Percentiles rank a stretch among this genome's conserved stretches.
Evolutionary conservation across 1,140 invertebrate genomes (phyloP).

Genomic region (Episyrphus balteatus): DNA sequence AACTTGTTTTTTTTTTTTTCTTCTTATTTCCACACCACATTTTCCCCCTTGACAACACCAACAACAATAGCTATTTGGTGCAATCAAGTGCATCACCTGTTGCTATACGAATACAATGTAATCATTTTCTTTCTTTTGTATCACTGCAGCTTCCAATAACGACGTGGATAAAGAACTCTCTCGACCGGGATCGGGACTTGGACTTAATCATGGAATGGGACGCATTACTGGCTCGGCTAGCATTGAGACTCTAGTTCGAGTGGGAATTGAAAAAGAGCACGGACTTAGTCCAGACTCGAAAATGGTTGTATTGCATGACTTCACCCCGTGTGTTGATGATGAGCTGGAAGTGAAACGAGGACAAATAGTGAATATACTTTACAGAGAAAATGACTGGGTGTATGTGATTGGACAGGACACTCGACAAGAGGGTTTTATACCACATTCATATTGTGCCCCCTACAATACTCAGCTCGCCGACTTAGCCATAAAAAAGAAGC

Average conservation of each 20-base stretch:
- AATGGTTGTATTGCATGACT: slow-evolving; percentile 91
- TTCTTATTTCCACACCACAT: slow-evolving; percentile 4
- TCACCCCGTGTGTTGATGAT: slow-evolving; percentile 89
- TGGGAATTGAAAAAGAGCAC: slow-evolving; percentile 90
- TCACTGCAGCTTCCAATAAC: slow-evolving; percentile 43
- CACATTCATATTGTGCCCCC: slow-evolving; percentile 83
- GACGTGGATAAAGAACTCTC: slow-evolving; percentile 65
- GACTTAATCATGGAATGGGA: slow-evolving; percentile 48
- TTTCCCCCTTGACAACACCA: background rate
- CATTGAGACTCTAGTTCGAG: slow-evolving; percentile 85
- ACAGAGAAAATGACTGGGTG: slow-evolving; percentile 93
- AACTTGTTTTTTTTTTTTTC: slow-evolving; percentile 12
- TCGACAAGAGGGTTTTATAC: slow-evolving; percentile 85
- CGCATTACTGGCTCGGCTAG: slow-evolving; percentile 89
- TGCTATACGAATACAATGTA: background rate
- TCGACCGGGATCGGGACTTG: slow-evolving; percentile 43
- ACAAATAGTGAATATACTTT: slow-evolving; percentile 79
- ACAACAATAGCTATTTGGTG: background rate
- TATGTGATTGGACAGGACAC: slow-evolving; percentile 86
- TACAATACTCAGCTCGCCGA: slow-evolving; percentile 69
- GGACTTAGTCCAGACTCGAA: slow-evolving; percentile 83
- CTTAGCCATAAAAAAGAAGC: slow-evolving; percentile 71
- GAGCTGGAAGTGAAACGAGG: slow-evolving; percentile 65
- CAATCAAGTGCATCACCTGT: background rate
- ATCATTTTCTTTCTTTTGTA: slow-evolving; percentile 2